These are phyloP conservation scores for Emydura subglobosa DNA, from an alignment of 2,113 vertebrate species.

Conservation along the genomic window DNA sequence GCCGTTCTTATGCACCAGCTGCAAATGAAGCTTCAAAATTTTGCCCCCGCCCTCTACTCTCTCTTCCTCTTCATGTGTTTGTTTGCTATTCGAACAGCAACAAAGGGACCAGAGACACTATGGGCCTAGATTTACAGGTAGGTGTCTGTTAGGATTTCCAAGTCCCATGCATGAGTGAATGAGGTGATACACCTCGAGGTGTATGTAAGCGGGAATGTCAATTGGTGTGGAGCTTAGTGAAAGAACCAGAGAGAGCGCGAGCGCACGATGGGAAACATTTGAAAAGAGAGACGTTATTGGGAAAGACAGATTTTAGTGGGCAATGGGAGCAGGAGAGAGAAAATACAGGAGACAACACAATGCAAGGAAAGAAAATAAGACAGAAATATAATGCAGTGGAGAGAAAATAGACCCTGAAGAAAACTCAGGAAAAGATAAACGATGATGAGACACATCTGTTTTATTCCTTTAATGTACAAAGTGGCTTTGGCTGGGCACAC, in stretches of 20 bases:
- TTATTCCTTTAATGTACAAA: background rate
- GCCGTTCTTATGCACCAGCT: fast-evolving
- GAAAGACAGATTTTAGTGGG: background rate
- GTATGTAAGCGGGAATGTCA: background rate
- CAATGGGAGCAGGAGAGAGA: background rate
- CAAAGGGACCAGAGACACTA: background rate
- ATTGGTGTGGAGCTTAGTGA: background rate
- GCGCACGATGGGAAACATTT: background rate
- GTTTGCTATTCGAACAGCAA: background rate
- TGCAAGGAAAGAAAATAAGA: background rate
- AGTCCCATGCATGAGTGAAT: background rate
- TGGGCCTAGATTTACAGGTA: background rate
- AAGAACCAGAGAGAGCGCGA: background rate
- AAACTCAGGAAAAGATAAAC: background rate
- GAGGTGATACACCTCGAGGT: background rate
- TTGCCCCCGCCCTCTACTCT: background rate
- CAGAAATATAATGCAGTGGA: background rate
- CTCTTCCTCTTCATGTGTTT: background rate
- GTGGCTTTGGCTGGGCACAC: background rate
- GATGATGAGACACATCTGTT: background rate
- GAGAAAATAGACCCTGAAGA: background rate
- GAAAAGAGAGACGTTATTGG: background rate
- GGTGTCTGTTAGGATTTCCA: background rate
- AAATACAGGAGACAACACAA: background rate
- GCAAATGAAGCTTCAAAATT: background rate